Percentiles rank a stretch among this genome's conserved stretches.
Conservation (phyloP, 2,797 vertebrate genomes). For the Artibeus lituratus region DNA sequence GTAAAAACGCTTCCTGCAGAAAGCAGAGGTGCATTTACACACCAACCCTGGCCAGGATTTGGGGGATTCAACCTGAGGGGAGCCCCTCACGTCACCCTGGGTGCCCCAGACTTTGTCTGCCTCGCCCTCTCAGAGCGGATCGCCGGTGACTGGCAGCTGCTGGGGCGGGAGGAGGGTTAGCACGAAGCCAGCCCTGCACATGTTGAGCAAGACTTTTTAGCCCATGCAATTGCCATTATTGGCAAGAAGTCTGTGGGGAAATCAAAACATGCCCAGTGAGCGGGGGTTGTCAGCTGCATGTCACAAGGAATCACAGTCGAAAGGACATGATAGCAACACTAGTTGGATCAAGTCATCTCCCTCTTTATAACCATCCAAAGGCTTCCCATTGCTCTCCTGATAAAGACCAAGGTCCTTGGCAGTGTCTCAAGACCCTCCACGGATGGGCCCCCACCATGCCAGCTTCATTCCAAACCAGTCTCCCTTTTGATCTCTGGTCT, state of each 20-base stretch:
- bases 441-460: background rate
- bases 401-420: background rate
- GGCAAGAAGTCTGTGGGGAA: slow-evolving; percentile 17
- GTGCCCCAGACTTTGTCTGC: background rate
- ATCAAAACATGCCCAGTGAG: slow-evolving; percentile 2
- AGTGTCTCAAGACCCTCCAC: background rate
- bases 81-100: background rate
- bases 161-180: background rate
- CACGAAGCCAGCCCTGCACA: background rate
- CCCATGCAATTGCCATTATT: background rate
- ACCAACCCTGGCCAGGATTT: background rate
- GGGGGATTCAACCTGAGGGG: background rate
- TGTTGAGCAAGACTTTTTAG: background rate
- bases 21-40: background rate
- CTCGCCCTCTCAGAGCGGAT: background rate
- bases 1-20: background rate
- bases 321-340: slow-evolving; percentile 3
- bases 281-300: slow-evolving; percentile 8
- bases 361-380: background rate
- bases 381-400: background rate
- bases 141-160: background rate
- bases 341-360: slow-evolving; percentile 7
- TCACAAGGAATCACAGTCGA: slow-evolving; percentile 16
- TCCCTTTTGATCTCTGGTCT: background rate
- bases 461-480: background rate